phyloP scores from a whole-genome alignment of 2,797 vertebrate genomes.

The Brachymystax lenok region DNA sequence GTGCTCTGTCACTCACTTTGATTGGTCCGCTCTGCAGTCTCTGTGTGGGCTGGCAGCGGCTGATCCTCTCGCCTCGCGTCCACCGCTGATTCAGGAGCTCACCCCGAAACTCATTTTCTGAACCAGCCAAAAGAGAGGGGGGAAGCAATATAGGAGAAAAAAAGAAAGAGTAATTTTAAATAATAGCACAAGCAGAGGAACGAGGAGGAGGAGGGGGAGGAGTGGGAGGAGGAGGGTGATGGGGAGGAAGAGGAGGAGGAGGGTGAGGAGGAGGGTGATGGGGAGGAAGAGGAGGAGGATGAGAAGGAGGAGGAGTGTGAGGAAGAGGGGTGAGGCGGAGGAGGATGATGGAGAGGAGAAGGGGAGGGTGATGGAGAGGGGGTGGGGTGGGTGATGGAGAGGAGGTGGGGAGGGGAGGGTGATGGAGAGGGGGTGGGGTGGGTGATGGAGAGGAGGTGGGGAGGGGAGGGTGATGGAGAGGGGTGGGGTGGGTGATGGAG shows the following conservation, averaged over 20 bases:
- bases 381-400: neutral
- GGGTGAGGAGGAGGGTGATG: neutral
- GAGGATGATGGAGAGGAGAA: conserved; percentile 20
- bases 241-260: neutral
- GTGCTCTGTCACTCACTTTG: conserved; percentile 67
- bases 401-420: conserved; percentile 28
- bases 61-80: conserved; percentile 90
- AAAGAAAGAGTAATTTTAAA: conserved; percentile 34
- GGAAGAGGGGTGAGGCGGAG: conserved; percentile 7
- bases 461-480: neutral
- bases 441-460: neutral
- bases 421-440: conserved; percentile 17
- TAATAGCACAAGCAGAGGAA: conserved; percentile 9
- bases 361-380: neutral
- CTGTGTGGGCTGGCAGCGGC: conserved; percentile 83
- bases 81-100: conserved; percentile 97
- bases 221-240: neutral
- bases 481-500: too few relatives aligned
- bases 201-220: conserved; percentile 2
- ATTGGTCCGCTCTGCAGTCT: conserved; percentile 80
- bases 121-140: conserved; percentile 37
- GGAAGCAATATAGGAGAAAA: conserved; percentile 4
- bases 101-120: conserved; percentile 97
- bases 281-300: conserved; percentile 9
- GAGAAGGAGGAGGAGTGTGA: conserved; percentile 41